phyloP scores from a whole-genome alignment of 2,797 vertebrate genomes.

The Cetoscarus ocellatus region DNA sequence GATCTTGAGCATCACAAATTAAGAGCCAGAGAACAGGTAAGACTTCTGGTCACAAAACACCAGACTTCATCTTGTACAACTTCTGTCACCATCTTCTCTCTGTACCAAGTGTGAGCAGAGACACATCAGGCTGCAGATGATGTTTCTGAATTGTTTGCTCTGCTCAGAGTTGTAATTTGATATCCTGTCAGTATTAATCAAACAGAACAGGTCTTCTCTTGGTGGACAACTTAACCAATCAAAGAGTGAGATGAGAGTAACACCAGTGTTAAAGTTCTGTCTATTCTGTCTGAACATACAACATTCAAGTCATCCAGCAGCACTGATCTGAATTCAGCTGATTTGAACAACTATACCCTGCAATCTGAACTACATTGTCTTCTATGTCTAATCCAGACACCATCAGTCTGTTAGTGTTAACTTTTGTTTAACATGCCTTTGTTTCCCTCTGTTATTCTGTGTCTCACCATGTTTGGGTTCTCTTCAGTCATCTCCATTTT shows the following conservation, averaged over 20 bases:
- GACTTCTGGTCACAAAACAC: too few species aligned
- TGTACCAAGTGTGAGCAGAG: background rate
- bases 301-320: background rate
- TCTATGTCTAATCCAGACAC: background rate
- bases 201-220: background rate
- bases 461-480: too few species aligned
- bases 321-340: background rate
- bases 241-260: slow-evolving; percentile 2
- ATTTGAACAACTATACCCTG: too few species aligned
- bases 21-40: too few species aligned
- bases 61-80: too few species aligned
- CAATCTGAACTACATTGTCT: too few species aligned
- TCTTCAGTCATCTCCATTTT: too few species aligned
- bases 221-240: background rate
- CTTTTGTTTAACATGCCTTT: too few species aligned
- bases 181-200: background rate
- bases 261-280: background rate
- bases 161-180: background rate
- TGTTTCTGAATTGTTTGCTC: background rate
- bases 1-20: too few species aligned
- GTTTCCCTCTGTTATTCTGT: too few species aligned
- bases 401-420: too few species aligned
- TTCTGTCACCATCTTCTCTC: background rate
- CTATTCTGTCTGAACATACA: background rate
- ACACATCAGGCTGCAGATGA: background rate